These are phyloP conservation scores for Dermatophagoides farinae DNA, from an alignment of 1,140 invertebrate genomes.

Conservation along the genomic window DNA sequence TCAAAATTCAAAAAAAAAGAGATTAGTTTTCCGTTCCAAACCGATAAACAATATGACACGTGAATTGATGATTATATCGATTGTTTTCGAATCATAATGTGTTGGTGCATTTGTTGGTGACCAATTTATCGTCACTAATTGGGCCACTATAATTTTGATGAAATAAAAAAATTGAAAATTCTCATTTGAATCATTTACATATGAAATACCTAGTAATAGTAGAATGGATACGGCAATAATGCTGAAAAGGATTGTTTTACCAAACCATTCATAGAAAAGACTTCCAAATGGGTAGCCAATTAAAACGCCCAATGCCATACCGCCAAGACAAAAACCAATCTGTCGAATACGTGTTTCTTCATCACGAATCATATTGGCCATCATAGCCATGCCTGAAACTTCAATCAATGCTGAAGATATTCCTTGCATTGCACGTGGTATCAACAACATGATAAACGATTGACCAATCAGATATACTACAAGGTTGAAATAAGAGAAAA, in stretches of 20 bases:
- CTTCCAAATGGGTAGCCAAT: constrained; percentile 56
- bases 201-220: constrained; percentile 20
- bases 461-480: constrained; percentile 60
- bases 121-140: constrained; percentile 10
- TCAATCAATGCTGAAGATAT: constrained; percentile 58
- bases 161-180: not conserved
- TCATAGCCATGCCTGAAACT: constrained; percentile 41
- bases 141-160: not conserved
- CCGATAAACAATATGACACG: constrained; percentile 4
- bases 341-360: constrained; percentile 39
- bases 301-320: constrained; percentile 51
- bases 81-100: not conserved
- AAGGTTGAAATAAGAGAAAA: constrained; percentile 20
- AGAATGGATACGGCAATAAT: constrained; percentile 40
- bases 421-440: constrained; percentile 64
- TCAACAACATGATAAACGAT: constrained; percentile 45
- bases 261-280: constrained; percentile 47
- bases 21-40: not conserved
- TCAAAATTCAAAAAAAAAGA: not conserved
- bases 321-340: constrained; percentile 56
- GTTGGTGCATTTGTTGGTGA: not conserved
- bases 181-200: constrained; percentile 12
- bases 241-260: constrained; percentile 49
- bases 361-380: constrained; percentile 33
- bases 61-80: constrained; percentile 1